Evolutionary conservation across 2,888 invertebrate species (phyloP), one percentile per base, ranked within the genome.

Genomic region (Chirona hameri): DNA sequence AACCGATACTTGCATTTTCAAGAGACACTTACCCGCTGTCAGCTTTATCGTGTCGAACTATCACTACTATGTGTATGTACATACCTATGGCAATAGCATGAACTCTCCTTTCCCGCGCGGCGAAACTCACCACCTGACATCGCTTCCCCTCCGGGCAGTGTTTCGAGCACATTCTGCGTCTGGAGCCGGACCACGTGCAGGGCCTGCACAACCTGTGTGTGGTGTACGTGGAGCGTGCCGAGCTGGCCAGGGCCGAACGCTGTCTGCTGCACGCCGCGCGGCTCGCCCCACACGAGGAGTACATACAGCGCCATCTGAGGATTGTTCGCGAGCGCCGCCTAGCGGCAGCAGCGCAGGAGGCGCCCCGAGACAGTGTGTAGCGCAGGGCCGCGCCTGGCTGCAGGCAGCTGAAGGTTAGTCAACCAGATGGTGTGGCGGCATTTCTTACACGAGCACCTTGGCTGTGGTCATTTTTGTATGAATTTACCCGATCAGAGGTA

Each of bases 131-230:
- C 69, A 15, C n/a, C 69, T 5, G 14, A 29, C n/a, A 1, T 29
- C n/a, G 24, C 18, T 1, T 14, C 27, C 65, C 12, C 46, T 3
- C 29, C 9, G 27, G 29, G 29, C 90, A 95, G 93, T 97, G 97
- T 87, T 98, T 98, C 89, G 92, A 93, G 82, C 92, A 93, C 85
- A 97, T 98, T 85, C 89, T 98, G n/a, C 93, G 93, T 86, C 88
- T 95, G 84, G 97, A 98, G 86, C 94, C 97, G 0, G 92, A 93
- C 85, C 97, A 98, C 88, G 94, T 96, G 84, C 98, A 98, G 89
- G 98, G 97, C 0, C 90, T 95, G 79, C 98, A 98, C 90, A 98
- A 98, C 89, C 90, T 98, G 46, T 98, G 98, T 89, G 98, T 98
- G 14, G 97, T 98, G 0, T 94, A 94, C 86, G 97, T 98, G 12